Evolutionary conservation across 2,113 vertebrate genomes (phyloP).

Genomic region (Nerophis ophidion): DNA sequence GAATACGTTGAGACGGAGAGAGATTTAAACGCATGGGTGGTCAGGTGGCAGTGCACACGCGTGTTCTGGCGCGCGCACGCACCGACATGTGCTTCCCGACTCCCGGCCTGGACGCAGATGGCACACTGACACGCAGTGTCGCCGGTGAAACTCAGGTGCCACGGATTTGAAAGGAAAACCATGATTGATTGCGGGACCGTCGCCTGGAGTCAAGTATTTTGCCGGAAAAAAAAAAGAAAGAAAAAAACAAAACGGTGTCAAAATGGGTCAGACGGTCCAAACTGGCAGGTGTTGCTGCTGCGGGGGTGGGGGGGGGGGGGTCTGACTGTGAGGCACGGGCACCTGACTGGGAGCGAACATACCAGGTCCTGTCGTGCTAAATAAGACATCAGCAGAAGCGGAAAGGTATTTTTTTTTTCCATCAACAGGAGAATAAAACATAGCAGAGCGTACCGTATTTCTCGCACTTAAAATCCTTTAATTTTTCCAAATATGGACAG

Average conservation of each 20-base stretch:
- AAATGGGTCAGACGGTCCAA: slow-evolving; percentile 41
- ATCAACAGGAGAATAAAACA: neutral
- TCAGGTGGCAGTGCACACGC: neutral
- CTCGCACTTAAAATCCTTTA: too few species aligned
- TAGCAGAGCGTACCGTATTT: too few species aligned
- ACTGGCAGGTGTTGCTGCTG: slow-evolving; percentile 59
- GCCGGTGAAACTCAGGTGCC: slow-evolving; percentile 15
- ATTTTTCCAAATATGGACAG: too few species aligned
- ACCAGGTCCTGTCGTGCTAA: slow-evolving; percentile 60
- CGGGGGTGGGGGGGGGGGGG: slow-evolving; percentile 28
- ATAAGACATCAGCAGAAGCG: slow-evolving; percentile 57
- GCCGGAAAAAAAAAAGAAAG: neutral
- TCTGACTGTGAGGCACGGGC: slow-evolving; percentile 45
- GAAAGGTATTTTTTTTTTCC: neutral
- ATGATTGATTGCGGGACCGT: slow-evolving; percentile 3
- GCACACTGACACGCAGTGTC: slow-evolving; percentile 49
- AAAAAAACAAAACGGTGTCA: slow-evolving; percentile 18
- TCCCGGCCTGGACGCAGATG: slow-evolving; percentile 72
- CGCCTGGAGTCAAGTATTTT: slow-evolving; percentile 22
- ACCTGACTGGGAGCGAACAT: slow-evolving; percentile 53
- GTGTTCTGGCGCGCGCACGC: slow-evolving; percentile 26
- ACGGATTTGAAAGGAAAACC: neutral
- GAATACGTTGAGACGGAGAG: neutral
- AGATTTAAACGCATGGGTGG: neutral
- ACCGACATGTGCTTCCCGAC: slow-evolving; percentile 75